Evolutionary conservation across 2,888 invertebrate species (phyloP), one percentile per base, ranked within the genome.

Genomic region (Lampropteryx suffumata): DNA sequence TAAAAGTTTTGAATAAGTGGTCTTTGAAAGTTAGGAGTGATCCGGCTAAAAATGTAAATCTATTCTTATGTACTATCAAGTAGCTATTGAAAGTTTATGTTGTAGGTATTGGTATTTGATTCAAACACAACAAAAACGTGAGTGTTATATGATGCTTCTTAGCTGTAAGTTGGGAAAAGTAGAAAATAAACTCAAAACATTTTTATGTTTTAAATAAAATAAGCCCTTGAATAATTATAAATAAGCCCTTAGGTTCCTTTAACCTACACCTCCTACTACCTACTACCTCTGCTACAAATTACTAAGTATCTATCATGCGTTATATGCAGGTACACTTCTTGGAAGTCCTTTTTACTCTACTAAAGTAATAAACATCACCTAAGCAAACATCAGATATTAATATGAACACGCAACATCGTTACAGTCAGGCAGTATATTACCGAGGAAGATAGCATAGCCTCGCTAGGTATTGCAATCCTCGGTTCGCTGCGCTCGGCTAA

Each of bases 401-500:
- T 28, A 33, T 39, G 7, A 39, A 12, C 46, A 46, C 34, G 39
- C 40, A 28, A 33, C 28, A 24, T 34, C 29, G 35, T 32, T 29
- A 10, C 3, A 17, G 4, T 3, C 17, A 48, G 10, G 8, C 41
- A 41, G 35, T 36, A 34, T 40, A 48, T 48, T 42, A 36, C 36
- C 35, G n/a, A 34, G 47, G 32, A 46, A 43, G 45, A 39, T 42
- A 53, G 59, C 57, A 39, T 37, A 53, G 6, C 17, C 14, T 33
- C 34, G 35, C 17, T 34, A 24, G 35, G 21, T 34, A 47, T 54
- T 57, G 50, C 59, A 62, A 55, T 52, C 46, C 49, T 55, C 53
- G 62, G 51, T 21, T 64, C 61, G 50, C 56, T 65, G 66, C 67
- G 63, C 67, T 69, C 59, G 50, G 48, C 57, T 71, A 71, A 71